Evolutionary conservation across 2,113 vertebrate species (phyloP).

Genomic region (Clupea harengus): DNA sequence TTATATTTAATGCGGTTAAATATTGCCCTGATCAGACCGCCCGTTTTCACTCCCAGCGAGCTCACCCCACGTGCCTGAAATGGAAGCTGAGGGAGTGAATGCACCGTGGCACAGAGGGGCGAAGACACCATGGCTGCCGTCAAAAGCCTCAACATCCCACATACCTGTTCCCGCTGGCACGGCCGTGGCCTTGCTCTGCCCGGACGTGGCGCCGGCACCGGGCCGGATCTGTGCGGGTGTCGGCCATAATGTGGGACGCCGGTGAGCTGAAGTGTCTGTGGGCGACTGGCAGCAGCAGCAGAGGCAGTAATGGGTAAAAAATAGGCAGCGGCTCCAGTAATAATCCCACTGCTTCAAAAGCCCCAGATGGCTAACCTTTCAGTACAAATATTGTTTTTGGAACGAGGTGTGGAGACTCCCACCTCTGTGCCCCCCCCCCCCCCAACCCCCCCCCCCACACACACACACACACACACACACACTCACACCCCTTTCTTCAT

Average conservation of each 20-base stretch:
- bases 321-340: slow-evolving; percentile 70
- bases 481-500: slow-evolving; percentile 33
- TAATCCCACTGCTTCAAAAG: slow-evolving; percentile 74
- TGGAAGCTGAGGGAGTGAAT: not conserved
- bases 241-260: slow-evolving; percentile 31
- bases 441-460: slow-evolving; percentile 22
- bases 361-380: slow-evolving; percentile 78
- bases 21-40: not conserved
- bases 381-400: slow-evolving; percentile 78
- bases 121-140: not conserved
- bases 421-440: slow-evolving; percentile 23
- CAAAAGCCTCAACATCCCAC: not conserved
- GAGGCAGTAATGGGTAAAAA: slow-evolving; percentile 40
- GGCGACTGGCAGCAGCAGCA: slow-evolving; percentile 50
- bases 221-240: not conserved
- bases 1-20: slow-evolving; percentile 14
- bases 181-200: not conserved
- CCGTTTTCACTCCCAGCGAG: not conserved
- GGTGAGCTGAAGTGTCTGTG: slow-evolving; percentile 41
- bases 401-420: slow-evolving; percentile 59
- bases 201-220: not conserved
- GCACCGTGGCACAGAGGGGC: not conserved
- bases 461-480: too few species aligned
- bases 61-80: not conserved
- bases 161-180: not conserved